Conservation (phyloP, 1,140 invertebrate genomes). For the Dendrolimus punctatus region DNA sequence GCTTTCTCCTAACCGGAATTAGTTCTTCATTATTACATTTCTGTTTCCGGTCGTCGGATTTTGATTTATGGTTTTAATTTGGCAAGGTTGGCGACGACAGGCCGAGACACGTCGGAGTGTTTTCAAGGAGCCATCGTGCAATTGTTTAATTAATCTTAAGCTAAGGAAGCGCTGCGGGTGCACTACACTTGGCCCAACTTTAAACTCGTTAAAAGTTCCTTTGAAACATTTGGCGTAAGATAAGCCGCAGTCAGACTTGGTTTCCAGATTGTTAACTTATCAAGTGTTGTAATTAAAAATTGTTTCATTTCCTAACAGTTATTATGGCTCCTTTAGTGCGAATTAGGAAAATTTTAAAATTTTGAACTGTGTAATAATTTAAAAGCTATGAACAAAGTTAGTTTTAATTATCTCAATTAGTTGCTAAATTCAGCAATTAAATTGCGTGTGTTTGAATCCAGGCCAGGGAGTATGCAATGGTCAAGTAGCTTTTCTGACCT, state of each 20-base stretch:
- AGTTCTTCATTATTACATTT: slow-evolving; percentile 65
- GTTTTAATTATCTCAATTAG: no score
- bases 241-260: slow-evolving; percentile 63
- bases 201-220: slow-evolving; percentile 71
- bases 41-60: slow-evolving; percentile 62
- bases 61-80: slow-evolving; percentile 71
- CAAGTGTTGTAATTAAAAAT: slow-evolving; percentile 67
- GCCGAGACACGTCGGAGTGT: slow-evolving; percentile 68
- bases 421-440: no score
- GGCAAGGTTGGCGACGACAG: slow-evolving; percentile 67
- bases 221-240: slow-evolving; percentile 70
- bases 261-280: slow-evolving; percentile 68
- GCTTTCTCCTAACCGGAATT: slow-evolving; percentile 36
- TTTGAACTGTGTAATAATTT: no score
- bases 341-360: no score
- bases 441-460: no score
- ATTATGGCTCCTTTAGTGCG: no score
- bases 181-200: slow-evolving; percentile 67
- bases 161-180: slow-evolving; percentile 54
- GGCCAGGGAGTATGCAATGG: no score
- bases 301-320: slow-evolving; percentile 6
- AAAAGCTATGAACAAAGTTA: no score
- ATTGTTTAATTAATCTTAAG: slow-evolving; percentile 71
- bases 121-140: slow-evolving; percentile 69
- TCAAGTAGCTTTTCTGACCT: no score